Base-by-base conservation (phyloP, 2,113 vertebrate genomes). In the Hippocampus zosterae region DNA sequence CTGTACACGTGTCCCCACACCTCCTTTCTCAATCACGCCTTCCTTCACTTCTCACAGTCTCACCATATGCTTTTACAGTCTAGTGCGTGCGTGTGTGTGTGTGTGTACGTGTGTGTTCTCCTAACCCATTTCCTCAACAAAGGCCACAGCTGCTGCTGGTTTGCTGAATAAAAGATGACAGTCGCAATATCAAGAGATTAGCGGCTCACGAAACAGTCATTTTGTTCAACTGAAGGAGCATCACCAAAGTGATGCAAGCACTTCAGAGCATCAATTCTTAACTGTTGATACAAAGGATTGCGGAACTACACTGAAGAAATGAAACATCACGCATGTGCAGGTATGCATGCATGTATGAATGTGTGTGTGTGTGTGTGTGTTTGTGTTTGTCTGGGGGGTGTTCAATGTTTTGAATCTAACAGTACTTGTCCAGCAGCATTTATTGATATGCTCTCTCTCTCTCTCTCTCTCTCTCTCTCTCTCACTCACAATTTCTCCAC, bases 141-240 rank as follows among this genome's bases (percentile, higher is more conserved):
- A 88, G 87, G 79, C 85, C 82, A 85, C 84, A 85, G 85, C 84
- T 75, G 85, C 84, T 76, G 81, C 81, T 44, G 67, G 75, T 84
- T 77, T 73, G 71, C 76, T 83, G 79, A 86, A 90, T 88, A 88
- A 88, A 87, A 88, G 80, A 90, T 90, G 85, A 88, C 81, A 88
- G 68, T 50, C 69, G 59, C 77, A 76, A 84, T 85, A 85, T 85
- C 81, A 79, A 75, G 80, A 85, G 81, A 86, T 86, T 85, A 83
- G 68, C 68, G 67, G 69, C 71, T 78, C 81, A 85, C 74, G 61
- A 85, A 87, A 87, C 80, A 85, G 75, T 78, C 79, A 79, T 84
- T 88, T 82, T 82, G 79, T 85, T 67, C 81, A 74, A 88, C 83
- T 83, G 73, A 83, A 85, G 82, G 48, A 66, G 65, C 57, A 56